These are phyloP conservation scores for Ricordea florida DNA, from an alignment of 92 coral and sea anemone genomes.

Conservation along the genomic window DNA sequence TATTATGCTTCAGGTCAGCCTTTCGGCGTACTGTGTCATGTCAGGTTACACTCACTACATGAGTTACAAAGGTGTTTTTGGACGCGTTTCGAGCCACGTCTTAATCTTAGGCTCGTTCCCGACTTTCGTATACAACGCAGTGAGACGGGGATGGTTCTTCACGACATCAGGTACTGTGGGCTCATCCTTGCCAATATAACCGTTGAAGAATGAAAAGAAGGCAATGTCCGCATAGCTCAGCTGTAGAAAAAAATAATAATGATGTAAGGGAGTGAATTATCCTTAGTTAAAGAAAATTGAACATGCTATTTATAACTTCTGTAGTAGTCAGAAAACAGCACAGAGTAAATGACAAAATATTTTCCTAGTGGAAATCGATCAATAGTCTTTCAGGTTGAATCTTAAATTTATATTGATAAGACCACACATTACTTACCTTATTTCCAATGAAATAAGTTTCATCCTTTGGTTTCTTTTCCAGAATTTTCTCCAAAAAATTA, in stretches of 20 bases:
- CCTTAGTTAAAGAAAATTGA: background rate
- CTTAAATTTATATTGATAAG: too few relatives aligned
- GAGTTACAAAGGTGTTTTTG: constrained; percentile 7
- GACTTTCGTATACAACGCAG: constrained; percentile 47
- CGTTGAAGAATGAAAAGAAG: constrained; percentile 59
- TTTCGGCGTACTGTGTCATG: too few relatives aligned
- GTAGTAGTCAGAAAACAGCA: too few relatives aligned
- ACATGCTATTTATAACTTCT: background rate
- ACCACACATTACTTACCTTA: constrained; percentile 11
- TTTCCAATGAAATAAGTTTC: constrained; percentile 36
- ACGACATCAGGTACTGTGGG: constrained; percentile 41
- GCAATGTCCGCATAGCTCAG: constrained; percentile 62
- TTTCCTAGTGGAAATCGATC: too few relatives aligned
- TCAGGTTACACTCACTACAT: too few relatives aligned
- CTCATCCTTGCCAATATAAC: constrained; percentile 31
- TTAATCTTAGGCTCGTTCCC: constrained; percentile 40
- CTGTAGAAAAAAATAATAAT: background rate
- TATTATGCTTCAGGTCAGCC: too few relatives aligned
- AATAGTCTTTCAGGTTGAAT: too few relatives aligned
- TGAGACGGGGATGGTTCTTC: constrained; percentile 33
- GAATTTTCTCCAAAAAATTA: constrained; percentile 4
- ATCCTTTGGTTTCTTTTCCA: constrained; percentile 2
- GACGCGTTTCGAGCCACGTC: constrained; percentile 52
- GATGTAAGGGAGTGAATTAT: background rate
- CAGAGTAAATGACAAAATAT: too few relatives aligned